A percentile compares a stretch with the other conserved stretches of the same genome.
Evolutionary conservation across 1,140 invertebrate species (phyloP).

Genomic region (Medauroidea extradentata): DNA sequence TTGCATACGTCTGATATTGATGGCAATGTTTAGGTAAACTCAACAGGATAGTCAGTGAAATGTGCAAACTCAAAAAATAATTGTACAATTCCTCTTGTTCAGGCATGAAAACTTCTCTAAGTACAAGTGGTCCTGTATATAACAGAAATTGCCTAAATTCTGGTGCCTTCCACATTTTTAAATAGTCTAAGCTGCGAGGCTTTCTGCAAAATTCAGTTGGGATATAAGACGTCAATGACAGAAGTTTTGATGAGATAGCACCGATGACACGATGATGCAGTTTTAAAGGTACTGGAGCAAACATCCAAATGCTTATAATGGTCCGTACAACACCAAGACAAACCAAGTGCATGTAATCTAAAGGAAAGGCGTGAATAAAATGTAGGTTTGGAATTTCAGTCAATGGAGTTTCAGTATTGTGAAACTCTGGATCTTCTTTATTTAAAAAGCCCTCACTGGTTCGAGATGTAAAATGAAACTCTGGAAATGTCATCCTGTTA

Average conservation of each 20-base stretch:
- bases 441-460: constrained; percentile 23
- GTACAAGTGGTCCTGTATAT: constrained; percentile 31
- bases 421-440: constrained; percentile 18
- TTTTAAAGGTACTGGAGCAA: constrained; percentile 1
- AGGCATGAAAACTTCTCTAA: constrained; percentile 3
- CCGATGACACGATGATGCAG: too few species aligned
- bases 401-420: constrained; percentile 19
- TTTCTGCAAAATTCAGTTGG: constrained; percentile 31
- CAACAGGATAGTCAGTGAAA: constrained; percentile 7
- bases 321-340: constrained; percentile 32
- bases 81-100: background rate
- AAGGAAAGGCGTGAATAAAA: constrained; percentile 28
- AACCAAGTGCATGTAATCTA: constrained; percentile 36
- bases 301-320: constrained; percentile 26
- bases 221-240: constrained; percentile 6
- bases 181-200: constrained; percentile 23
- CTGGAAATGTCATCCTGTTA: background rate
- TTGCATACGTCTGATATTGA: constrained; percentile 6
- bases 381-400: constrained; percentile 20
- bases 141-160: constrained; percentile 34
- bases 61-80: constrained; percentile 2
- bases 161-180: constrained; percentile 35
- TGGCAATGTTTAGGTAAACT: background rate
- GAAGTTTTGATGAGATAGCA: too few species aligned
- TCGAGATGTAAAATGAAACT: constrained; percentile 10